A percentile compares a stretch with the other conserved stretches of the same genome.
Conservation (phyloP, 2,113 vertebrate species). For the Callorhinus ursinus region DNA sequence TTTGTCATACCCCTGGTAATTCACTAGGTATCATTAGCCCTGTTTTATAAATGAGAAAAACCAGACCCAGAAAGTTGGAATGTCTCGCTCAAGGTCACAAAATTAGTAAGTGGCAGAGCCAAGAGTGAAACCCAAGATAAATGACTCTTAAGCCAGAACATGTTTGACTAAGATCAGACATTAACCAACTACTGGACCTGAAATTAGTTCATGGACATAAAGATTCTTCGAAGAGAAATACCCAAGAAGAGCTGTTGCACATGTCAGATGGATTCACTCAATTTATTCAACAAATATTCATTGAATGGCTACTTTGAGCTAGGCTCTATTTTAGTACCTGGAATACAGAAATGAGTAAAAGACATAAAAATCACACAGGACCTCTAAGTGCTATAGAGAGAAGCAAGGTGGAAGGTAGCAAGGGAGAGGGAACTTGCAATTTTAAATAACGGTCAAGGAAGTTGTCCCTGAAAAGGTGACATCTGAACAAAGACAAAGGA, state of each 20-base stretch:
- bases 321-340: background rate
- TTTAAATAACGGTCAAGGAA: conserved; percentile 15
- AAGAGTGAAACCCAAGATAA: conserved; percentile 57
- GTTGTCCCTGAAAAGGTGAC: background rate
- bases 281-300: conserved; percentile 43
- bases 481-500: background rate
- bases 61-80: background rate
- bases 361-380: background rate
- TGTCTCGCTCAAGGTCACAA: conserved; percentile 34
- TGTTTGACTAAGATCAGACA: conserved; percentile 69
- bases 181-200: conserved; percentile 60
- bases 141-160: conserved; percentile 48
- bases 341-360: background rate
- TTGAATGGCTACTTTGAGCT: background rate
- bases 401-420: background rate
- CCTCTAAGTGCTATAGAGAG: background rate
- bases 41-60: conserved; percentile 56
- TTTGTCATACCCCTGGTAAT: background rate
- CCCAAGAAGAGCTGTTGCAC: background rate
- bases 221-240: conserved; percentile 54
- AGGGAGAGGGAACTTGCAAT: background rate
- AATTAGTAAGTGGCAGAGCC: conserved; percentile 47
- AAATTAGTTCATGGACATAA: conserved; percentile 36
- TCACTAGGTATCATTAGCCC: background rate
- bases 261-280: background rate